These are phyloP conservation scores for Mystacides longicornis DNA, from an alignment of 2,888 invertebrate genomes.

Conservation along the genomic window DNA sequence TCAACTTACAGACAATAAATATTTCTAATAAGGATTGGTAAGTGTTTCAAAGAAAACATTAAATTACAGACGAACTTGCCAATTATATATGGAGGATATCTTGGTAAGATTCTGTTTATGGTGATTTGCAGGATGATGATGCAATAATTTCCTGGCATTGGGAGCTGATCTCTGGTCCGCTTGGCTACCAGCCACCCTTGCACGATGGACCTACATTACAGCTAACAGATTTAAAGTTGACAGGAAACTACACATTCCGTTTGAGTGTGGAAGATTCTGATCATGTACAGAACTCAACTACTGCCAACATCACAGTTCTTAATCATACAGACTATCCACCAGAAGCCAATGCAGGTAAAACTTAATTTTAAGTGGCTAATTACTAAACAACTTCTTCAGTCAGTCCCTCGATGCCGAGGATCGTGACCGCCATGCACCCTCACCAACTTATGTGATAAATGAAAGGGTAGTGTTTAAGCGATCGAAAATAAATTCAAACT, in stretches of 20 bases:
- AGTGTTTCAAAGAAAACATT: no score
- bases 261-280: slow-evolving; percentile 89
- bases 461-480: no score
- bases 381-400: no score
- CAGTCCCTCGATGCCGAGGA: no score
- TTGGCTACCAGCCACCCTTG: slow-evolving; percentile 74
- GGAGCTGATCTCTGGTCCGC: slow-evolving; percentile 84
- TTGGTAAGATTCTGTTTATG: no score
- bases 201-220: slow-evolving; percentile 77
- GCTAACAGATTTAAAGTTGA: slow-evolving; percentile 71
- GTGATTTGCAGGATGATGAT: slow-evolving; percentile 58
- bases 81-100: no score
- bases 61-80: no score
- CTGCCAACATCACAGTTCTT: slow-evolving; percentile 81
- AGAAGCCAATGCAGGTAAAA: slow-evolving; percentile 77
- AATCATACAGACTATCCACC: slow-evolving; percentile 93
- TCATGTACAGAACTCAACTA: slow-evolving; percentile 75
- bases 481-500: no score
- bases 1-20: background rate
- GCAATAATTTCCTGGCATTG: slow-evolving; percentile 84
- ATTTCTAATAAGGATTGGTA: no score
- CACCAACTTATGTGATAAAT: no score
- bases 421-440: no score
- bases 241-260: slow-evolving; percentile 86
- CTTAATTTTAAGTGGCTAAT: slow-evolving; percentile 4